phyloP scores from a whole-genome alignment of 1,140 invertebrate genomes.

The Subanguina moxae region DNA sequence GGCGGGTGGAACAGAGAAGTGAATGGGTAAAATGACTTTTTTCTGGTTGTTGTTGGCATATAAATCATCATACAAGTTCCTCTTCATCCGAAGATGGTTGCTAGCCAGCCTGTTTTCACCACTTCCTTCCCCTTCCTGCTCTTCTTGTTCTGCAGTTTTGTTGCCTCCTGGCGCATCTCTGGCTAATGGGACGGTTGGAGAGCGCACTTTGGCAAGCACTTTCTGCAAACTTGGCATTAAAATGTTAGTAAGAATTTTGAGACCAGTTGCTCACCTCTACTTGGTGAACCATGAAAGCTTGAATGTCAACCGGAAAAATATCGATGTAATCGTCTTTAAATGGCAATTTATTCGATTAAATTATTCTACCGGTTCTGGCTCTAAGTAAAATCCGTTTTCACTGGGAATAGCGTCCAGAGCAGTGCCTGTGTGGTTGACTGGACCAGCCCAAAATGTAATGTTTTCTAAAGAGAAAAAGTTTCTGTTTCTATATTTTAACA shows the following conservation, averaged over 20 bases:
- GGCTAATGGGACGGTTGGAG: neutral
- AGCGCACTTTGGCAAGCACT: neutral
- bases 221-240: neutral
- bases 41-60: neutral
- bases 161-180: neutral
- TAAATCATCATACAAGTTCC: neutral
- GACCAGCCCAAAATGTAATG: conserved; percentile 56
- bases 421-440: conserved; percentile 41
- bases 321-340: neutral
- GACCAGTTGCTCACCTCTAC: neutral
- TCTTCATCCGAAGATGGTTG: neutral
- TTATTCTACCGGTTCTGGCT: conserved; percentile 40
- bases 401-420: conserved; percentile 46
- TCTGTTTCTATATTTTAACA: neutral
- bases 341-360: conserved; percentile 44
- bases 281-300: neutral
- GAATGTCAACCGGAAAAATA: neutral
- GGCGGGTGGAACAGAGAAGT: neutral
- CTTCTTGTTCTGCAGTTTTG: conserved; percentile 3
- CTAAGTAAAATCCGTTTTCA: conserved; percentile 53
- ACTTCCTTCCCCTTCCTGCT: neutral
- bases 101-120: neutral
- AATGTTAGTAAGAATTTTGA: neutral
- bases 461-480: conserved; percentile 52
- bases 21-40: neutral